Evolutionary conservation across 2,113 vertebrate species (phyloP), one percentile per base, ranked within the genome.

Genomic region (Notarius lentiginosus): DNA sequence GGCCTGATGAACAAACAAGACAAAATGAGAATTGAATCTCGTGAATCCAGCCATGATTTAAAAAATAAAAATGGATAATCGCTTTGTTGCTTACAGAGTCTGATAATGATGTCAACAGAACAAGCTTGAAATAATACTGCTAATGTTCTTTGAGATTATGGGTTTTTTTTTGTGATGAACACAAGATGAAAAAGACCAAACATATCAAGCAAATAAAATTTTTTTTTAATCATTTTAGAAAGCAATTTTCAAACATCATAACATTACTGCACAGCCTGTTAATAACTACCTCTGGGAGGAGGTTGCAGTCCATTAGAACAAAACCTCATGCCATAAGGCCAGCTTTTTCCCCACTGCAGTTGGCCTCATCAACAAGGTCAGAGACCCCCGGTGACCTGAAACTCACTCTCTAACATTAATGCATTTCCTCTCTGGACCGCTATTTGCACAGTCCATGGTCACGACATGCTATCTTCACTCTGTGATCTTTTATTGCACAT

Each of bases 1-100:
- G 83, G 95, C 96, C 98, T 99, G 89, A 4, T 77, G 60, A n/a
- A 18, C 5, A 88, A 47, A 49, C 24, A 1, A 68, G 27, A 30
- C 15, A 22, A n/a, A 51, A 20, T 12, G 47, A 53, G 4, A n/a
- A 53, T 77, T 53, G 7, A n/a, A 53, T 55, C 47, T 4, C n/a
- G 12, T n/a, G 18, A 75, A 75, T 24, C 20, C 18, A 49, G 9
- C 41, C 41, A 24, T 41, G 41, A 41, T 41, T 41, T 41, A 4
- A 4, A 41, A 30, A 30, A 30, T 30, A 6, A 49, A 47, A 41
- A 47, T 1, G 5, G 34, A 2, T 51, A 53, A 14, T n/a, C 9
- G 1, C 15, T 70, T 34, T 70, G 5, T 70, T 41, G 14, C 66
- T 47, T 9, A 8, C 0, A 47, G 34, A 72, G 34, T 30, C 65